Evolutionary conservation across 2,888 invertebrate genomes (phyloP).

Genomic region (Candidula unifasciata): DNA sequence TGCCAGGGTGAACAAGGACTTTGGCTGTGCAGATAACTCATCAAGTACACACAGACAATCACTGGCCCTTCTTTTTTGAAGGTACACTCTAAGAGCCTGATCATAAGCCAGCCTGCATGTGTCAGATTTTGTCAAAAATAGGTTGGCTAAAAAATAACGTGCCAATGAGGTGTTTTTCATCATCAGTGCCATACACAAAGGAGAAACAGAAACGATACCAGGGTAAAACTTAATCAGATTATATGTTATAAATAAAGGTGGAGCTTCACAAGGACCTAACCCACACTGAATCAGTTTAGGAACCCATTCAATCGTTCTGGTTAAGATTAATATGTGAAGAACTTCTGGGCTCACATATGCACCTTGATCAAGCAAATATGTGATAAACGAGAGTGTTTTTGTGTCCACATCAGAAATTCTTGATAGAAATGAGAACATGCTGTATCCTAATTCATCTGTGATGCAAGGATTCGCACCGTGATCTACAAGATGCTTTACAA

Average conservation of each 20-base stretch:
- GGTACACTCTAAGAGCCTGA: not conserved
- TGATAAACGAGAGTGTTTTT: too few relatives aligned
- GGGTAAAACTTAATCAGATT: not conserved
- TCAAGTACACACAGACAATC: slow-evolving; percentile 11
- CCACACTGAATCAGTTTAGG: not conserved
- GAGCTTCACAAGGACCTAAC: not conserved
- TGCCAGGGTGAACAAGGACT: not conserved
- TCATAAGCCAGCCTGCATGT: not conserved
- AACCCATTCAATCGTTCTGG: not conserved
- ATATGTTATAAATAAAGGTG: too few relatives aligned
- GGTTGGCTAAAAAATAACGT: not conserved
- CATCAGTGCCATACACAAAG: not conserved
- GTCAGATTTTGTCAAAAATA: slow-evolving; percentile 18
- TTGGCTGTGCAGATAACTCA: slow-evolving; percentile 9
- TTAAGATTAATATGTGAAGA: not conserved
- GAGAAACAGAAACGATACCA: not conserved
- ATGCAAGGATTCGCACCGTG: not conserved
- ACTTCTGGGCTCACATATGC: not conserved
- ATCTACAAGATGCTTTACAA: not conserved
- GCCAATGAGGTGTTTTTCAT: not conserved
- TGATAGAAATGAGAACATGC: too few relatives aligned
- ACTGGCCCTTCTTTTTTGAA: not conserved
- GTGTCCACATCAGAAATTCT: too few relatives aligned
- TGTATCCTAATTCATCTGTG: not conserved
- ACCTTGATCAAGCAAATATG: slow-evolving; percentile 1